Conservation (phyloP, 2,888 invertebrate species). For the Serrognathus titanus region DNA sequence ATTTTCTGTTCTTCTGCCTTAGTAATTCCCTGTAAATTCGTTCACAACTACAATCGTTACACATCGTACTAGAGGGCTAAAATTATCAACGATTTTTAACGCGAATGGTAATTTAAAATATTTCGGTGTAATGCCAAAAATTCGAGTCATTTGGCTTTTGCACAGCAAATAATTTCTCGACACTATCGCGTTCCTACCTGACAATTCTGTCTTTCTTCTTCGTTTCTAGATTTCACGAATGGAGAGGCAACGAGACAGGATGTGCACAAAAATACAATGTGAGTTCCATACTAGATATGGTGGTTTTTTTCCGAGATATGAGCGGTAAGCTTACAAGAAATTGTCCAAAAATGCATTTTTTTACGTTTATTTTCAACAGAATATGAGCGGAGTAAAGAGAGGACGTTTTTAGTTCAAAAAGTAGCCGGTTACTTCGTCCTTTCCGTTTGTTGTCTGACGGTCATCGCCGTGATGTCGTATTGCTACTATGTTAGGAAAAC, state of each 20-base stretch:
- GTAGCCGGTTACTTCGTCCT: slow-evolving; percentile 16
- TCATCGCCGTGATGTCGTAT: slow-evolving; percentile 13
- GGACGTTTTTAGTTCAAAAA: slow-evolving; percentile 16
- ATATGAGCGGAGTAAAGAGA: slow-evolving; percentile 7
- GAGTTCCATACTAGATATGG: slow-evolving; percentile 3
- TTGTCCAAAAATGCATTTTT: not conserved
- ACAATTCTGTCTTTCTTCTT: not conserved
- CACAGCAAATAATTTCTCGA: not conserved
- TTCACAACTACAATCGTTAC: too few species aligned
- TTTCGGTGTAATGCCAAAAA: too few species aligned
- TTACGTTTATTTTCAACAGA: not conserved
- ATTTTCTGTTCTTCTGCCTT: too few species aligned
- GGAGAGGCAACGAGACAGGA: slow-evolving; percentile 19
- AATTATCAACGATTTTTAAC: too few species aligned
- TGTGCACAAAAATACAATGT: slow-evolving; percentile 20
- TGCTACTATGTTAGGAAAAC: slow-evolving; percentile 14
- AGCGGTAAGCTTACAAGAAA: not conserved
- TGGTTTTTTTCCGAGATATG: not conserved
- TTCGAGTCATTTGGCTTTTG: too few species aligned
- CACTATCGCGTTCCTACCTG: not conserved
- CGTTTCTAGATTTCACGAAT: slow-evolving; percentile 23
- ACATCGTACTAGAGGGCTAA: too few species aligned
- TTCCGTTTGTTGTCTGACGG: slow-evolving; percentile 8
- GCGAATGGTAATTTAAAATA: too few species aligned
- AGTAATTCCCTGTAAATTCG: too few species aligned